Percentiles rank a stretch among this genome's conserved stretches.
These are phyloP conservation scores for Ameiurus melas DNA, from an alignment of 2,113 vertebrate genomes.

Conservation along the genomic window DNA sequence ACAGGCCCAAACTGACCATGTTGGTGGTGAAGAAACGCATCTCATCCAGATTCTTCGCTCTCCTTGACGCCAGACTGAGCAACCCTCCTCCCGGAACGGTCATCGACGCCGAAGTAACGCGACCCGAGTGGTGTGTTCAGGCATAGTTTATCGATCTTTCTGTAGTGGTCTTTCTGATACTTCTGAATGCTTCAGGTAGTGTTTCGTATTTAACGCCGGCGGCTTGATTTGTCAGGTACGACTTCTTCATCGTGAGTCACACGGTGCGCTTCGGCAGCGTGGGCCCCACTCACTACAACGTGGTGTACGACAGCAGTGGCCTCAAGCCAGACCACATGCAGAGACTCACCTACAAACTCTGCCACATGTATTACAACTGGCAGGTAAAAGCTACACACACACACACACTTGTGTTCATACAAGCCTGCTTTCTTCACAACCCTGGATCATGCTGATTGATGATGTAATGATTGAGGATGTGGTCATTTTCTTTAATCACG, in stretches of 20 bases:
- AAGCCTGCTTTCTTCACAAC: too few species aligned
- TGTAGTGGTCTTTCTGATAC: too few species aligned
- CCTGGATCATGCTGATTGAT: not conserved
- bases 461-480: not conserved
- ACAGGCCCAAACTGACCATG: conserved; percentile 85
- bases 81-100: conserved; percentile 92
- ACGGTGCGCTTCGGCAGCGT: conserved; percentile 79
- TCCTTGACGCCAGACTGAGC: conserved; percentile 66
- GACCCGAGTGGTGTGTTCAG: conserved; percentile 86
- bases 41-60: conserved; percentile 81
- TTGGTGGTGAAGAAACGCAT: conserved; percentile 94
- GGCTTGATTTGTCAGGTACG: conserved; percentile 77
- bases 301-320: conserved; percentile 86
- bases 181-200: too few species aligned
- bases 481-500: not conserved
- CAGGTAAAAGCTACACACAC: conserved; percentile 72
- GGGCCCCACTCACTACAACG: conserved; percentile 93
- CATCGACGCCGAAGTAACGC: conserved; percentile 85
- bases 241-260: conserved; percentile 93
- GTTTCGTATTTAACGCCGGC: too few species aligned
- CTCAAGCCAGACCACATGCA: conserved; percentile 93
- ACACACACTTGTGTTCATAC: not conserved
- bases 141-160: not conserved
- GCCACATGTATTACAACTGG: conserved; percentile 97
- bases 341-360: conserved; percentile 92